Percentiles rank a stretch among this genome's conserved stretches.
These are phyloP conservation scores for Grantiella picta DNA, from an alignment of 2,113 vertebrate species.

Conservation along the genomic window DNA sequence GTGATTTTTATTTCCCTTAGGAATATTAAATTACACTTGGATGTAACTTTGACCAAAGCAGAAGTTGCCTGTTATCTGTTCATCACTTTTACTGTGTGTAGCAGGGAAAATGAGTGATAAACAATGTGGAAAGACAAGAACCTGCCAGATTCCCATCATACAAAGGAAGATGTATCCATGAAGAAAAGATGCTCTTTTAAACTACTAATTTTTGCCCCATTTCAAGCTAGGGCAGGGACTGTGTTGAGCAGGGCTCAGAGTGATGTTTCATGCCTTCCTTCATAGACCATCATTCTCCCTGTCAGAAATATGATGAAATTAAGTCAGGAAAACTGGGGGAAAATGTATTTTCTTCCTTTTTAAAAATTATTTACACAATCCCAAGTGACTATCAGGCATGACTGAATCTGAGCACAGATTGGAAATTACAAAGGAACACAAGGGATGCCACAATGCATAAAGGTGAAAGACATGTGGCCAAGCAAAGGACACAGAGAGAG, in stretches of 20 bases:
- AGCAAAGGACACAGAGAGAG: not conserved
- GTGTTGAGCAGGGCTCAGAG: not conserved
- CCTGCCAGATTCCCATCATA: not conserved
- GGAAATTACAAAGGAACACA: not conserved
- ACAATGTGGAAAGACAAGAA: not conserved
- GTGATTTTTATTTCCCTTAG: not conserved
- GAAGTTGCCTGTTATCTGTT: not conserved
- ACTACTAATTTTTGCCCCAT: not conserved
- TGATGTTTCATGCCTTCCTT: not conserved
- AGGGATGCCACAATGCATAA: not conserved
- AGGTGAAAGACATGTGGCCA: not conserved
- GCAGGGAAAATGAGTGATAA: not conserved
- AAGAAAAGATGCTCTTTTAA: not conserved
- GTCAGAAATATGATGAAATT: not conserved
- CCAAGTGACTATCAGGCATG: not conserved
- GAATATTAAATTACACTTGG: not conserved
- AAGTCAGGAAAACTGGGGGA: not conserved
- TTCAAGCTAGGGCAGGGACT: not conserved
- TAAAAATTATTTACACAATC: not conserved
- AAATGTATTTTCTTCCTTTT: not conserved
- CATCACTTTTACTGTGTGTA: not conserved
- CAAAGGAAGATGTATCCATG: not conserved
- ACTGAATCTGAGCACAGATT: not conserved
- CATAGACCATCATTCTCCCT: not conserved
- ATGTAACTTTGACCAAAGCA: not conserved